Conservation (phyloP, 2,797 vertebrate species). For the Buphagus erythrorhynchus region DNA sequence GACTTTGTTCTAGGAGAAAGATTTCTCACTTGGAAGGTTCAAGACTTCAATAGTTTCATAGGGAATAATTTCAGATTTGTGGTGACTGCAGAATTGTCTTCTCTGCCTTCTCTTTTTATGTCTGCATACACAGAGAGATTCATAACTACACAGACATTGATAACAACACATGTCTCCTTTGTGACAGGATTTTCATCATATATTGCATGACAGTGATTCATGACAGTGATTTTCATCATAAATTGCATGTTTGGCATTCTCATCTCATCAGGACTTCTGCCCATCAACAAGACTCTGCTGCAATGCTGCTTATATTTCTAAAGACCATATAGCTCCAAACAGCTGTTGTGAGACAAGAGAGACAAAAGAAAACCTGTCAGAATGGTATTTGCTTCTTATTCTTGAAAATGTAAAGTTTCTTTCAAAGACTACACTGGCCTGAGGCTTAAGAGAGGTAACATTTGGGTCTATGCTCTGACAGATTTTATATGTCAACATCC, state of each 20-base stretch:
- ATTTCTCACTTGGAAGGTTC: background rate
- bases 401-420: background rate
- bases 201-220: background rate
- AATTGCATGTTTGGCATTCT: background rate
- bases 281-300: background rate
- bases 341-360: background rate
- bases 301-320: background rate
- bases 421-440: background rate
- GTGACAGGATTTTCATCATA: background rate
- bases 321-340: background rate
- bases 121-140: background rate
- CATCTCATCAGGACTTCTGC: background rate
- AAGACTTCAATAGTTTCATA: background rate
- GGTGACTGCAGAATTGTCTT: background rate
- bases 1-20: background rate
- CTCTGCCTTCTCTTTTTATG: background rate
- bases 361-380: conserved; percentile 2
- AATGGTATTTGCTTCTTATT: background rate
- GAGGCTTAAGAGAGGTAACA: conserved; percentile 7
- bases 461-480: background rate
- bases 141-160: background rate
- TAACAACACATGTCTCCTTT: background rate
- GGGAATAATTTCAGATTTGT: background rate
- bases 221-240: background rate
- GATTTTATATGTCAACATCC: conserved; percentile 4